Base-by-base conservation (phyloP, 2,888 invertebrate species). In the Xestobium rufovillosum region DNA sequence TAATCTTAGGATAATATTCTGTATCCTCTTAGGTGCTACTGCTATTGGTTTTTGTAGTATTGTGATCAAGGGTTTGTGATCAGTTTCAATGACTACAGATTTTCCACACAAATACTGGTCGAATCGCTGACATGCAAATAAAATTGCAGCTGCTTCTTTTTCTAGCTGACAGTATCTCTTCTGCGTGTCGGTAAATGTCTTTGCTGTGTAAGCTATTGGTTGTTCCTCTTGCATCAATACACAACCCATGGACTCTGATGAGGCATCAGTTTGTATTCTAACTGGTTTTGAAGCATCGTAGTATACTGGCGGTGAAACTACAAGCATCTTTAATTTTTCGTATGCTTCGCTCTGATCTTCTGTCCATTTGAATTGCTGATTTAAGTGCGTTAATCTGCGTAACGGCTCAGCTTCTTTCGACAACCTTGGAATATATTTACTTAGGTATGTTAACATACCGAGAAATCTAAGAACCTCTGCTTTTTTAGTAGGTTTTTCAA, bases 371-470 rank as follows among this genome's bases (percentile, higher is more conserved):
- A 2, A 32, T 12, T 9, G 8, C 2, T 2, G 23, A 3, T 38
- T 31, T 34, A 9, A 17, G 14, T 29, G 28, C 25, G 23, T 14
- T 1, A 39, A 6, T 10, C 15, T 36, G 29, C 44, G 23, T 1
- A 42, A 8, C 1, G 36, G 36, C 29, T 32, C 34, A 2, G 39
- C 27, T 16, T 34, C 28, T n/a, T 33, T 19, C 4, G 38, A 41
- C 2, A 42, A 10, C n/a, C 27, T 39, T 6, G n/a, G n/a, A n/a
- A n/a, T n/a, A n/a, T n/a, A n/a, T n/a, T n/a, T n/a, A n/a, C n/a
- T n/a, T n/a, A n/a, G 28, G 35, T 8, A 42, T n/a, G 27, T n/a
- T 10, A 4, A 4, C 27, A 27, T 27, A 4, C 27, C 27, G n/a
- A 27, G 27, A 10, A 27, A 27, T 27, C 27, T 27, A 6, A 10